Evolutionary conservation across 30 jellyfish, hydroid and myxozoan species (phyloP).

Genomic region (Turritopsis dohrnii): DNA sequence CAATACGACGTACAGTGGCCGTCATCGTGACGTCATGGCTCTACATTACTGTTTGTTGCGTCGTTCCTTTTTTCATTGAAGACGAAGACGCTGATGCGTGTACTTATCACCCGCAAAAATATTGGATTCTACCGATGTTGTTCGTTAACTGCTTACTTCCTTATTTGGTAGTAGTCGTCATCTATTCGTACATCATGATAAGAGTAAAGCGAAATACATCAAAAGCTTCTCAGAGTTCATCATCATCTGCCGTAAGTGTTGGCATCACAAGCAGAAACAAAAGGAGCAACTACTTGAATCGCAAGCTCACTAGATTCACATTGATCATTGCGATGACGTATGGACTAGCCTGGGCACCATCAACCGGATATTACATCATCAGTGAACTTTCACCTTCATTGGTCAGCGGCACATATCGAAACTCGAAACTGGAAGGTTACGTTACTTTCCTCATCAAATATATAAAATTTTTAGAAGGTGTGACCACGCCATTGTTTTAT

Average conservation of each 20-base stretch:
- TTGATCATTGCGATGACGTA: not conserved
- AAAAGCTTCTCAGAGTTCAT: not conserved
- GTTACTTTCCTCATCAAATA: constrained; percentile 20
- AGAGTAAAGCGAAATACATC: not conserved
- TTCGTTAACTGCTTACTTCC: constrained; percentile 25
- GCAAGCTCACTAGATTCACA: constrained; percentile 14
- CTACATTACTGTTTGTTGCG: constrained; percentile 1
- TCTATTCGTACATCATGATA: not conserved
- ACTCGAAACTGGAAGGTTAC: constrained; percentile 2
- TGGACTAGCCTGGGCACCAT: constrained; percentile 44
- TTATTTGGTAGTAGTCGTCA: constrained; percentile 7
- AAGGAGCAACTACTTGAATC: not conserved
- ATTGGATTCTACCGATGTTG: constrained; percentile 29
- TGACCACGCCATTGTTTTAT: constrained; percentile 29
- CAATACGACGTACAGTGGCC: not conserved
- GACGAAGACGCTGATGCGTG: constrained; percentile 11
- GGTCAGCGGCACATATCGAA: not conserved
- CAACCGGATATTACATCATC: constrained; percentile 10
- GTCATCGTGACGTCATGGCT: constrained; percentile 13
- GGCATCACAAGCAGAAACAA: not conserved
- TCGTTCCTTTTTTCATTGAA: constrained; percentile 27
- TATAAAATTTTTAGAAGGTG: constrained; percentile 27
- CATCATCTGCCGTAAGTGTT: not conserved
- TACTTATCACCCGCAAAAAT: constrained; percentile 20
- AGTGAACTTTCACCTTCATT: not conserved